Percentiles rank a stretch among this genome's conserved stretches.
These are phyloP conservation scores for Ctenicera cuprea DNA, from an alignment of 2,888 invertebrate genomes.

Conservation along the genomic window DNA sequence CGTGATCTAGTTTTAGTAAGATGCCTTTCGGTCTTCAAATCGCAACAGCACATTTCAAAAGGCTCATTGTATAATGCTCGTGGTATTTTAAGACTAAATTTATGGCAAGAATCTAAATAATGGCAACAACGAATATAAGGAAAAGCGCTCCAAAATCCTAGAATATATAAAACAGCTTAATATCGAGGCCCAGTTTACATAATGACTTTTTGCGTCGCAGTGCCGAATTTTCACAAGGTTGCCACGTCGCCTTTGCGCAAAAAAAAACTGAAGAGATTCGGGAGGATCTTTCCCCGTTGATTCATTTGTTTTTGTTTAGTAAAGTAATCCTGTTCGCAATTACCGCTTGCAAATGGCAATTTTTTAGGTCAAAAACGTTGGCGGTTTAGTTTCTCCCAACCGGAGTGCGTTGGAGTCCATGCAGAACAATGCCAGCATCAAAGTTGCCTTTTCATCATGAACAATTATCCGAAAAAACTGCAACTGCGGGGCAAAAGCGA, in stretches of 20 bases:
- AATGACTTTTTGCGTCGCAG: constrained; percentile 28
- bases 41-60: too few species aligned
- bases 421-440: constrained; percentile 15
- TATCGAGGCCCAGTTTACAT: constrained; percentile 19
- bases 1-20: too few species aligned
- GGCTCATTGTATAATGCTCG: too few species aligned
- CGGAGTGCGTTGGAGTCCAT: not conserved
- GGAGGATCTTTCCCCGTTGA: not conserved
- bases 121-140: not conserved
- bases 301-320: not conserved
- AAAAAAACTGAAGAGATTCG: too few species aligned
- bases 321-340: not conserved
- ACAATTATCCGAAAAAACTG: constrained; percentile 36
- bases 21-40: too few species aligned
- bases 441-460: constrained; percentile 40
- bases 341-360: not conserved
- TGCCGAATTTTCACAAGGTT: constrained; percentile 22
- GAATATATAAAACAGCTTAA: constrained; percentile 4
- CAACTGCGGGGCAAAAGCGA: constrained; percentile 14
- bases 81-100: too few species aligned
- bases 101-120: too few species aligned
- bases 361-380: constrained; percentile 19
- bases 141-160: not conserved
- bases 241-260: not conserved
- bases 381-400: not conserved